Conservation (phyloP, 2,888 invertebrate species). For the Notodonta ziczac region DNA sequence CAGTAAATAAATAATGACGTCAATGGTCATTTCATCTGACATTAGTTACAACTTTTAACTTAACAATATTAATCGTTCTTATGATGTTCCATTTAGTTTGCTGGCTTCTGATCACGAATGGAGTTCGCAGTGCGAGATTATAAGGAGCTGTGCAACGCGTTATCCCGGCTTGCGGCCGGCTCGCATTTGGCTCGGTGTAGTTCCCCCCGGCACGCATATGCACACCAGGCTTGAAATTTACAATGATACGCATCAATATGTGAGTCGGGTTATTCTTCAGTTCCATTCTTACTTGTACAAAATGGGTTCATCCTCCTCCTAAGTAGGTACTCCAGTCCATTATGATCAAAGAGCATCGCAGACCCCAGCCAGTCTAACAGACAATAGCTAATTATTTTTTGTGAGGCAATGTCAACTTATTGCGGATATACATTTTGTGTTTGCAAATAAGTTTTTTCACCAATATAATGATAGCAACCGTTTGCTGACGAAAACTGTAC, state of each 20-base stretch:
- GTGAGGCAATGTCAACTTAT: too few relatives aligned
- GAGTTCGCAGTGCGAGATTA: conserved; percentile 40
- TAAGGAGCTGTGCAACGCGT: conserved; percentile 43
- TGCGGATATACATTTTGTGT: too few relatives aligned
- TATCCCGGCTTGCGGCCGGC: conserved; percentile 49
- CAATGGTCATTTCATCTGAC: too few relatives aligned
- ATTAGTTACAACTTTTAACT: too few relatives aligned
- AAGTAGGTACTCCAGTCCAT: background rate
- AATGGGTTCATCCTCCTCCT: background rate
- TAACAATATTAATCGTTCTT: too few relatives aligned
- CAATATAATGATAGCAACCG: too few relatives aligned
- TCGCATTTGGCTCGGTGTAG: conserved; percentile 52
- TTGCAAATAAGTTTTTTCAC: too few relatives aligned
- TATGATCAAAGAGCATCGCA: too few relatives aligned
- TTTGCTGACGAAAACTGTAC: too few relatives aligned
- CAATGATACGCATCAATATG: conserved; percentile 63
- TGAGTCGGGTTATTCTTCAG: conserved; percentile 13
- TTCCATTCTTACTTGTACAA: background rate
- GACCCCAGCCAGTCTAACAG: too few relatives aligned
- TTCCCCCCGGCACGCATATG: conserved; percentile 48
- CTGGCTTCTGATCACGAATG: conserved; percentile 47
- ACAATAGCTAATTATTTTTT: too few relatives aligned
- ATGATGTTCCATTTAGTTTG: conserved; percentile 15
- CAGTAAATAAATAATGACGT: conserved; percentile 20
- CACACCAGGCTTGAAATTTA: conserved; percentile 36